Conservation (phyloP, 2,113 vertebrate genomes). For the Oxyura jamaicensis region DNA sequence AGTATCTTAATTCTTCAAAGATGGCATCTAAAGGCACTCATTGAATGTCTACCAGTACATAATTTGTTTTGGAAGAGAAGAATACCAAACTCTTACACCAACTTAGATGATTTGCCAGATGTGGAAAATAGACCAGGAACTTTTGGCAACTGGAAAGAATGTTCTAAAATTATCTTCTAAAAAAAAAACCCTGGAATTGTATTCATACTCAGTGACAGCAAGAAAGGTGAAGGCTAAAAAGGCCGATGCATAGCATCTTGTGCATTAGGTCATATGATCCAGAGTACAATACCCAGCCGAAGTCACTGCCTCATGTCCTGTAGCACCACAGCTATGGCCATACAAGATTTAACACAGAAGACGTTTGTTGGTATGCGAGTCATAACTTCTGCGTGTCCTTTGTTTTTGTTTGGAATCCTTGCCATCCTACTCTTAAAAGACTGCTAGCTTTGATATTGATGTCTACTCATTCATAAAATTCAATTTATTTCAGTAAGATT, state of each 20-base stretch:
- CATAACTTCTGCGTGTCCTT: background rate
- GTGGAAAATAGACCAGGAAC: background rate
- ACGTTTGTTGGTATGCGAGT: accelerated
- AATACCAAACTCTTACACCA: background rate
- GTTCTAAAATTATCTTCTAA: background rate
- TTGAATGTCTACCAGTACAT: background rate
- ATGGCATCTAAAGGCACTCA: background rate
- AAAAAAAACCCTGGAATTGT: background rate
- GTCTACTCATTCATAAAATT: background rate
- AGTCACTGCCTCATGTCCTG: background rate
- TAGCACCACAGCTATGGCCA: background rate
- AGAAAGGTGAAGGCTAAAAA: background rate
- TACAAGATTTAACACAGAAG: background rate
- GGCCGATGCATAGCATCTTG: background rate
- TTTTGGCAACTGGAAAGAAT: background rate
- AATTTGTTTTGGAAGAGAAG: background rate
- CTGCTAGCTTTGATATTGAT: background rate
- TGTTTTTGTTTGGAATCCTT: background rate
- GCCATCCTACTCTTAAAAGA: background rate
- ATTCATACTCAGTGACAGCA: background rate
- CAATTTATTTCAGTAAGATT: background rate
- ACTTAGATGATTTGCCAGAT: background rate
- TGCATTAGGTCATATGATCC: background rate
- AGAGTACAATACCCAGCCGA: background rate
- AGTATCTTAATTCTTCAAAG: background rate